These are phyloP conservation scores for Ctenicera cuprea DNA, from an alignment of 2,888 invertebrate genomes.

Conservation along the genomic window DNA sequence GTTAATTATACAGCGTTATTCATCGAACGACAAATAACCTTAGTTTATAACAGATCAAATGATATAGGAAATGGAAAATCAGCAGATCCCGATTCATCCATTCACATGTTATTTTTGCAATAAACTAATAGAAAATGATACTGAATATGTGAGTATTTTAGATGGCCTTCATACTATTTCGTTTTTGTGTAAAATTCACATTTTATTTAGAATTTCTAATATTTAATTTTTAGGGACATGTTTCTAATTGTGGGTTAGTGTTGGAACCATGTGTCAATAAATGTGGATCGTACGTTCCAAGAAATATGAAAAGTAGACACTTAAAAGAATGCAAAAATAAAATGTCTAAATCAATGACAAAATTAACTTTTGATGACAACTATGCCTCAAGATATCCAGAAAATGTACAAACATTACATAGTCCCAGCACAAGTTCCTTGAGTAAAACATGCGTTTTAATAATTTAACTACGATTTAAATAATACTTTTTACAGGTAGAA, in stretches of 20 bases:
- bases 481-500: background rate
- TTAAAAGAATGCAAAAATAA: conserved; percentile 71
- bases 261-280: conserved; percentile 82
- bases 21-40: background rate
- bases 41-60: background rate
- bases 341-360: conserved; percentile 43
- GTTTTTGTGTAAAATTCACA: background rate
- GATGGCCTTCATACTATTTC: too few species aligned
- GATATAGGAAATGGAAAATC: conserved; percentile 14
- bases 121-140: conserved; percentile 79
- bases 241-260: conserved; percentile 83
- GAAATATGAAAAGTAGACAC: conserved; percentile 79
- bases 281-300: conserved; percentile 82
- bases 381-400: background rate
- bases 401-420: background rate
- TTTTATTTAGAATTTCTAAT: conserved; percentile 14
- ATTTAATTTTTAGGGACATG: conserved; percentile 75
- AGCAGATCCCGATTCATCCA: conserved; percentile 22
- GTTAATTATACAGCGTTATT: conserved; percentile 10
- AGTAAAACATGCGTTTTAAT: background rate
- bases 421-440: background rate
- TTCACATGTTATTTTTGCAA: conserved; percentile 82
- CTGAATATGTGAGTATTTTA: conserved; percentile 75
- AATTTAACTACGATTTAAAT: background rate
- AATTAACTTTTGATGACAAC: background rate